Percentiles rank a stretch among this genome's conserved stretches.
Conservation (phyloP, 2,797 vertebrate species). For the Ataeniobius toweri region DNA sequence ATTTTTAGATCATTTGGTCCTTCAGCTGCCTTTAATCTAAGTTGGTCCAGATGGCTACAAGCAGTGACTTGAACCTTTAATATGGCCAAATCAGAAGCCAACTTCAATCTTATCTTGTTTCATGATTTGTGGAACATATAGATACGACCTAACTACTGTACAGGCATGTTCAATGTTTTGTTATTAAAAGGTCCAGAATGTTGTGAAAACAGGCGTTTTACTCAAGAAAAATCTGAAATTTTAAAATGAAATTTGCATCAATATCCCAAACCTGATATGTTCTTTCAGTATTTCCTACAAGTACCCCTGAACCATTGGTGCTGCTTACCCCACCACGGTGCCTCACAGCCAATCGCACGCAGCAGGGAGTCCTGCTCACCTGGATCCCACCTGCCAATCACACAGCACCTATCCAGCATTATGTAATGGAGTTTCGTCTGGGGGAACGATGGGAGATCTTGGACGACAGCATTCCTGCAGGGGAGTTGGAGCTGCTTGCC, state of each 20-base stretch:
- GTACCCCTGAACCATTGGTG: conserved; percentile 85
- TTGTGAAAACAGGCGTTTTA: not conserved
- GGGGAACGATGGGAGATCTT: conserved; percentile 91
- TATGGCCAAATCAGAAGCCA: not conserved
- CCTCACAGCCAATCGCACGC: conserved; percentile 90
- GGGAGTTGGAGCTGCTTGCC: conserved; percentile 87
- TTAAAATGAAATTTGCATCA: not conserved
- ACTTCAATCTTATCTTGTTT: too few relatives aligned
- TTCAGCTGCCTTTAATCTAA: too few relatives aligned
- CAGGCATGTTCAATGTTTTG: not conserved
- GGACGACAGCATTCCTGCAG: conserved; percentile 85
- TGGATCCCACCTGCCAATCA: conserved; percentile 90
- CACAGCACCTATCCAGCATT: conserved; percentile 86
- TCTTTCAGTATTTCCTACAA: conserved; percentile 83
- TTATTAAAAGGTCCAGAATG: not conserved
- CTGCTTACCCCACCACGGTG: conserved; percentile 89
- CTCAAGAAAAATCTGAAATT: not conserved
- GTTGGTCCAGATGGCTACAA: too few relatives aligned
- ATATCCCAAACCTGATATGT: conserved; percentile 25
- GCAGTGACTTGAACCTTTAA: not conserved
- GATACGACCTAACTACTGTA: not conserved
- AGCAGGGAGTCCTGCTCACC: conserved; percentile 87
- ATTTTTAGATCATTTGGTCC: too few relatives aligned
- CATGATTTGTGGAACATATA: too few relatives aligned
- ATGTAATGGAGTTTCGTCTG: conserved; percentile 91